Evolutionary conservation across 1,140 invertebrate species (phyloP), one percentile per base, ranked within the genome.

Genomic region (Mylabris phalerata): DNA sequence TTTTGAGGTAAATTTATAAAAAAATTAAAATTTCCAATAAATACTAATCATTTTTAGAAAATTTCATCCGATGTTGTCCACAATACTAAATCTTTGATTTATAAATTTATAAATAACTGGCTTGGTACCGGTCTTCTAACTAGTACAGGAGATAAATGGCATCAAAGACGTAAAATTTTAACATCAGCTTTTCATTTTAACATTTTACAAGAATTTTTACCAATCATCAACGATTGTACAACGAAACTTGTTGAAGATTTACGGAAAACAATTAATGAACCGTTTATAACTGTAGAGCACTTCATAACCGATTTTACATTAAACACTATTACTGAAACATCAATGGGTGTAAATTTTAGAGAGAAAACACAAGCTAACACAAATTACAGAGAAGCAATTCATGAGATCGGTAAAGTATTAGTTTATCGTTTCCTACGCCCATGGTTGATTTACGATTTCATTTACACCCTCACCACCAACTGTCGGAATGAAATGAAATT

Each of bases 121-220:
- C 32, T 55, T 10, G 49, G 49, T 41, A 41, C 9, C 13, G 49
- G 49, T 41, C 49, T 51, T 40, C n/a, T 51, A 25, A 55, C 52
- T 10, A 55, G 52, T 11, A 19, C 32, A 82, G 88, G 87, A 10
- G 70, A 75, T 3, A 89, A 90, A 77, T 93, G 90, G 90, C 79
- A 82, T 11, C 70, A 66, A 0, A 68, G 88, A 44, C 72, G 90
- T 39, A 90, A 89, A 74, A 75, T 92, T 46, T 67, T 93, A 4
- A 93, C 90, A 2, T 87, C 88, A 10, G 84, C 87, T 0, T 92
- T 93, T 69, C 90, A 93, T 70, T 91, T 91, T 69, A 84, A 84
- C 57, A 92, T 93, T 48, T 73, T 93, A 13, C 13, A 13, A 13
- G 13, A 13, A 13, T 13, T 13, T 13, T 13, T 13, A 13, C 13